Evolutionary conservation across 1,140 invertebrate species (phyloP).

Genomic region (Himalopsyche phryganea): DNA sequence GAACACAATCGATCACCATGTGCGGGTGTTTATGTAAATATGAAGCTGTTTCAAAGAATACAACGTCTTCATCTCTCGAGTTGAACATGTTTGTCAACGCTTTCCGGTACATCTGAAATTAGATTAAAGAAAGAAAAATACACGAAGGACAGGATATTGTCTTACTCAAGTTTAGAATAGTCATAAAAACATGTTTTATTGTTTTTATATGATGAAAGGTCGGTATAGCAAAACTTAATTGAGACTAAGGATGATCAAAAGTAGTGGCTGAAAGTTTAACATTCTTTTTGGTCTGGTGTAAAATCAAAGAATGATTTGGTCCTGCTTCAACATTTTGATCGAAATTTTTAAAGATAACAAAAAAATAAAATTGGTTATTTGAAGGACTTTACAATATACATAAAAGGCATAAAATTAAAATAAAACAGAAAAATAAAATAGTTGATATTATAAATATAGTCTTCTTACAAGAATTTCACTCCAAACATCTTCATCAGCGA

Average conservation of each 20-base stretch:
- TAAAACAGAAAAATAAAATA: too few relatives aligned
- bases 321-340: neutral
- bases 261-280: too few relatives aligned
- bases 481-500: conserved; percentile 92
- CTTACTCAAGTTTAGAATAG: neutral
- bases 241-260: too few relatives aligned
- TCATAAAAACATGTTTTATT: neutral
- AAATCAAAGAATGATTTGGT: too few relatives aligned
- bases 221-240: neutral
- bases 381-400: neutral
- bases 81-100: conserved; percentile 75
- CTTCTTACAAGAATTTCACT: conserved; percentile 77
- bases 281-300: too few relatives aligned
- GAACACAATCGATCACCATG: conserved; percentile 85
- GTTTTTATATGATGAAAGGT: neutral
- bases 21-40: conserved; percentile 75
- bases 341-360: neutral
- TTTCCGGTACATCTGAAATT: conserved; percentile 65
- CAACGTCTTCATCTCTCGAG: conserved; percentile 68
- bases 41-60: conserved; percentile 89
- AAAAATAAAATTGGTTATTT: neutral
- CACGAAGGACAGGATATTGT: too few relatives aligned
- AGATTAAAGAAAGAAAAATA: conserved; percentile 31
- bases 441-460: too few relatives aligned
- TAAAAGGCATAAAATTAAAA: too few relatives aligned